Conservation (phyloP, 2,797 vertebrate species). For the Bovichtus diacanthus region DNA sequence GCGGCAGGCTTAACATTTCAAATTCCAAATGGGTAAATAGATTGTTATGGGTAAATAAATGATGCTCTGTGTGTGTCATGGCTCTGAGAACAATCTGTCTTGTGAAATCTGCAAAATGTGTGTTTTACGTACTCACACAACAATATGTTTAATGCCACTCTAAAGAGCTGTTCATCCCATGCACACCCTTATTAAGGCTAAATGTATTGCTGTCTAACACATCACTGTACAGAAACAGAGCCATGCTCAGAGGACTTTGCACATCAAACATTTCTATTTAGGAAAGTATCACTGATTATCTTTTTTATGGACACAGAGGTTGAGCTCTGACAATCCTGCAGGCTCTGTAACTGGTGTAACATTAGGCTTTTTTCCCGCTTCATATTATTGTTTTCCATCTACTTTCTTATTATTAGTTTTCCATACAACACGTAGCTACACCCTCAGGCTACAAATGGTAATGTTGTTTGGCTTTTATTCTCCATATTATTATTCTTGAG, state of each 20-base stretch:
- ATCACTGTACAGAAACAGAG: conserved; percentile 7
- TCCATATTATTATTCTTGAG: conserved; percentile 41
- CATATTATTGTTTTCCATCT: conserved; percentile 37
- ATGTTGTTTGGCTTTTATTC: conserved; percentile 49
- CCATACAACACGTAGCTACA: conserved; percentile 17
- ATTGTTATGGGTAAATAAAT: conserved; percentile 60
- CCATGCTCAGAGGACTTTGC: not conserved
- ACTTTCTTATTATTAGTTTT: conserved; percentile 43
- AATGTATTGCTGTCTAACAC: conserved; percentile 7
- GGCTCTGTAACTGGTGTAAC: conserved; percentile 32
- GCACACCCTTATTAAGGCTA: not conserved
- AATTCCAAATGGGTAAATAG: conserved; percentile 38
- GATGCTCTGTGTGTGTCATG: conserved; percentile 28
- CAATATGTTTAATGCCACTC: not conserved
- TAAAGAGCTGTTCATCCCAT: not conserved
- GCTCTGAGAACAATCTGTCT: conserved; percentile 31
- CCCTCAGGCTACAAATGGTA: conserved; percentile 41
- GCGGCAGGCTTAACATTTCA: conserved; percentile 30
- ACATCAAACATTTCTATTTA: conserved; percentile 32
- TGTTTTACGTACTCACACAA: not conserved
- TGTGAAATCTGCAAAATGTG: conserved; percentile 13
- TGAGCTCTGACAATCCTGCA: conserved; percentile 22
- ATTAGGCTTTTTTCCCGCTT: conserved; percentile 33
- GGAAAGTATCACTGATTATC: conserved; percentile 27
- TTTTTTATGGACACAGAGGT: conserved; percentile 25